Conservation (phyloP, 2,797 vertebrate species). For the Lacerta viridis region DNA sequence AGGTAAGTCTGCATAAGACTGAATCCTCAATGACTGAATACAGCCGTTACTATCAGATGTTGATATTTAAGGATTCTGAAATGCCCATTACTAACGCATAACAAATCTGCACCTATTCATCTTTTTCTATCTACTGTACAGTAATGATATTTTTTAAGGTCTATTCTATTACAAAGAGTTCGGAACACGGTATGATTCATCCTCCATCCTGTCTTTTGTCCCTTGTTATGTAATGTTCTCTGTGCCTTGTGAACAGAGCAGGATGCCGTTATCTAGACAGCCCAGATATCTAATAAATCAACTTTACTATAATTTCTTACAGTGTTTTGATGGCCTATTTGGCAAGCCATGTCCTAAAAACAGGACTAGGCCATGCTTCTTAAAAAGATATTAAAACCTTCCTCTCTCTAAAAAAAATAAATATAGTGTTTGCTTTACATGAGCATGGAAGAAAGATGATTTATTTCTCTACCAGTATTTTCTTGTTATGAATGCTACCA, state of each 20-base stretch:
- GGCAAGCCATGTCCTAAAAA: slow-evolving; percentile 3
- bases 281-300: background rate
- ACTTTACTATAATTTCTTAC: background rate
- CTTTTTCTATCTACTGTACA: slow-evolving; percentile 4
- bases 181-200: slow-evolving; percentile 44
- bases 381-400: background rate
- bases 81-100: slow-evolving; percentile 57
- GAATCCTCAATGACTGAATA: slow-evolving; percentile 26
- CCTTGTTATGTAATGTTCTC: slow-evolving; percentile 44
- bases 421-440: background rate
- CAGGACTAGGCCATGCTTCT: background rate
- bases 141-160: slow-evolving; percentile 26
- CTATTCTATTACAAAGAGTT: slow-evolving; percentile 32
- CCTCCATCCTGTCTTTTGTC: background rate
- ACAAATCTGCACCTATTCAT: slow-evolving; percentile 55
- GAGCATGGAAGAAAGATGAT: background rate
- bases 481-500: background rate
- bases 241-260: background rate
- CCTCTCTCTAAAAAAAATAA: background rate
- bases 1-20: background rate
- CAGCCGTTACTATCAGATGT: slow-evolving; percentile 57
- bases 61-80: slow-evolving; percentile 58
- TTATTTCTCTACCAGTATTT: background rate
- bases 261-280: background rate
- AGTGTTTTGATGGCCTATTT: slow-evolving; percentile 1